These are phyloP conservation scores for Monoplex corrugatus DNA, from an alignment of 2,888 invertebrate genomes.

Conservation along the genomic window DNA sequence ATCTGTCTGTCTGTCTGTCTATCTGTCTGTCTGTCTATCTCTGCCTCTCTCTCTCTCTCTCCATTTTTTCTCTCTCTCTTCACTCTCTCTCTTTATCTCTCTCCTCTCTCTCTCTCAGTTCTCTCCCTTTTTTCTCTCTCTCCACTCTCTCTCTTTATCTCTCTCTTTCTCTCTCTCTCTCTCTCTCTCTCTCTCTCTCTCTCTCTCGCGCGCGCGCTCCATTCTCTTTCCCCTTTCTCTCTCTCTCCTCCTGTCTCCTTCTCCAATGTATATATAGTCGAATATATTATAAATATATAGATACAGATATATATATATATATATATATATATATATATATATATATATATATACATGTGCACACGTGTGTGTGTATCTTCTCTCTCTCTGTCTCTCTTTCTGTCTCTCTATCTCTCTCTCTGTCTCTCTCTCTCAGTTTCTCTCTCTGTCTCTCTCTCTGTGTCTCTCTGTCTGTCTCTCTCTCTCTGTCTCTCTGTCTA, in stretches of 20 bases:
- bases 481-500: background rate
- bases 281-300: too few relatives aligned
- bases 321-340: background rate
- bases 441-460: constrained; percentile 33
- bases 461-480: background rate
- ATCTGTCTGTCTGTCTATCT: background rate
- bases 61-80: background rate
- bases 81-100: background rate
- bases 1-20: background rate
- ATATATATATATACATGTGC: too few relatives aligned
- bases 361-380: background rate
- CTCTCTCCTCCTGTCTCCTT: background rate
- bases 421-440: background rate
- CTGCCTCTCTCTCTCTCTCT: background rate
- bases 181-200: constrained; percentile 10
- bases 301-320: too few relatives aligned
- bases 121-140: too few relatives aligned
- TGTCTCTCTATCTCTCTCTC: background rate
- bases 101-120: background rate
- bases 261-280: background rate
- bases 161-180: constrained; percentile 24
- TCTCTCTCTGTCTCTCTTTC: background rate
- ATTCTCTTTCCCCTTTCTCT: background rate
- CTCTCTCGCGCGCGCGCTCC: background rate
- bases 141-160: background rate